Conservation (phyloP, 2,113 vertebrate genomes). For the Ibidorhyncha struthersii region DNA sequence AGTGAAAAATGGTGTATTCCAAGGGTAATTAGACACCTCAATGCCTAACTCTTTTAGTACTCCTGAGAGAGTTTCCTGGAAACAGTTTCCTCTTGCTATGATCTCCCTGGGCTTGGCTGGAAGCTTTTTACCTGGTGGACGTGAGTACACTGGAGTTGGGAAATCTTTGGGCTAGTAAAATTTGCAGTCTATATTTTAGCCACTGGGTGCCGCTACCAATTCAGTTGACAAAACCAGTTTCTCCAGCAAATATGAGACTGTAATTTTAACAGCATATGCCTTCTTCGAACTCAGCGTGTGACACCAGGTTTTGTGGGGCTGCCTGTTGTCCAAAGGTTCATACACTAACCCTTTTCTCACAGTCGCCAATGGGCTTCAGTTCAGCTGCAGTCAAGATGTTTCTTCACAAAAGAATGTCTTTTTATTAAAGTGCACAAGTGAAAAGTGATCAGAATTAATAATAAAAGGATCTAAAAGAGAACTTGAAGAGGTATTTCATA, state of each 20-base stretch:
- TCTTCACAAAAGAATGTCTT: background rate
- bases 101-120: background rate
- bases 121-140: background rate
- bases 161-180: background rate
- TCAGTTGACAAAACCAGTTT: background rate
- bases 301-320: background rate
- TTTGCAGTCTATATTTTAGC: constrained; percentile 26
- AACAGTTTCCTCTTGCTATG: background rate
- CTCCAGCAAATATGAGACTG: fast-evolving
- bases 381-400: background rate
- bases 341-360: background rate
- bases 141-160: fast-evolving
- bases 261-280: background rate
- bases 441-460: background rate
- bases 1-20: background rate
- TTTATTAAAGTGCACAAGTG: background rate
- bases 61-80: background rate
- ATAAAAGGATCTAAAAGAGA: background rate
- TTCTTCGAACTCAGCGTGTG: background rate
- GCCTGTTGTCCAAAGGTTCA: background rate
- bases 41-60: background rate
- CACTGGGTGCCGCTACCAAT: constrained; percentile 64
- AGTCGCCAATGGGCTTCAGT: background rate
- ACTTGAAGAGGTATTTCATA: background rate
- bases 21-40: background rate